Percentiles rank a stretch among this genome's conserved stretches.
Evolutionary conservation across 2,888 invertebrate species (phyloP).

Genomic region (Sarcophaga subvicina): DNA sequence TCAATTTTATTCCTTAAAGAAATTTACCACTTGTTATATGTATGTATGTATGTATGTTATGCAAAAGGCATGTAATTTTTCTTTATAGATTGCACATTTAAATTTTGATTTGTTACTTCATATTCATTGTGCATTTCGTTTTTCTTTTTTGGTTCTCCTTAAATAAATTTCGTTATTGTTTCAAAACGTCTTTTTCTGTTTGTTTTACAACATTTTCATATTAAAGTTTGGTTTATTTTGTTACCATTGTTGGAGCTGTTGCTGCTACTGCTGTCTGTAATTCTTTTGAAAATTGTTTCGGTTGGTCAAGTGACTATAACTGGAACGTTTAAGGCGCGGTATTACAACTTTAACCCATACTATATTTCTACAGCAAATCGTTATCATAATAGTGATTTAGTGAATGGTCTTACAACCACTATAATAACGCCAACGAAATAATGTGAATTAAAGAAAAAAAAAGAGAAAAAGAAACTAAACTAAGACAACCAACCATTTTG

Average conservation of each 20-base stretch:
- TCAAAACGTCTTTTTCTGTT: not conserved
- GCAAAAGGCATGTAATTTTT: not conserved
- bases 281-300: conserved; percentile 79
- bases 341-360: conserved; percentile 55
- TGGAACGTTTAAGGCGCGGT: conserved; percentile 74
- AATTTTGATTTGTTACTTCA: not conserved
- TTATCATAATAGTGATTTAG: conserved; percentile 66
- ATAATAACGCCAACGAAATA: conserved; percentile 4
- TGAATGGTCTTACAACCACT: conserved; percentile 57
- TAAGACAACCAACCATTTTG: conserved; percentile 29
- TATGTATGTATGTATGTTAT: not conserved
- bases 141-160: not conserved
- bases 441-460: not conserved
- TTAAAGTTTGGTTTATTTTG: conserved; percentile 34
- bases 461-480: conserved; percentile 27
- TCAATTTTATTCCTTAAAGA: not conserved
- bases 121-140: not conserved
- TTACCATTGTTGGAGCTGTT: conserved; percentile 58
- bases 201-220: conserved; percentile 50
- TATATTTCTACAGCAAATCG: conserved; percentile 41
- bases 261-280: conserved; percentile 64
- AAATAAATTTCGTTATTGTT: not conserved
- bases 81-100: not conserved
- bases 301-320: conserved; percentile 82
- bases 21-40: not conserved